phyloP scores from a whole-genome alignment of 2,797 vertebrate species.

The Distichodus sexfasciatus region DNA sequence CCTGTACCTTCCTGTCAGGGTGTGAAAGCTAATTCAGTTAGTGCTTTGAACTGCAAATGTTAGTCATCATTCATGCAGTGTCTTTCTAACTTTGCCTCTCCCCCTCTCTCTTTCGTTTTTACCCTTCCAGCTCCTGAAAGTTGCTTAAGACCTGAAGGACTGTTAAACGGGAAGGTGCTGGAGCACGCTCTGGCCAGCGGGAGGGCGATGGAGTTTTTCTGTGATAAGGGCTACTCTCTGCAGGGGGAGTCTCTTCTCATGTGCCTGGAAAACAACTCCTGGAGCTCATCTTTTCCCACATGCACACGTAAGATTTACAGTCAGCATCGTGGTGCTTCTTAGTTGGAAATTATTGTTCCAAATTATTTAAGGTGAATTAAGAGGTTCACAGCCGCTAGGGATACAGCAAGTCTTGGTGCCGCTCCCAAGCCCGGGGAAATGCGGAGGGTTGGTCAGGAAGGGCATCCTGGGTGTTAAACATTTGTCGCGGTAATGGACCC shows the following conservation, averaged over 20 bases:
- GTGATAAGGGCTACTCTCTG: constrained; percentile 83
- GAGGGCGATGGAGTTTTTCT: constrained; percentile 78
- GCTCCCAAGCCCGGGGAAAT: too few relatives aligned
- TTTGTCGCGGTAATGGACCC: too few relatives aligned
- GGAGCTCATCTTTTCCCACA: constrained; percentile 82
- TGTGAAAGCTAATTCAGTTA: constrained; percentile 29
- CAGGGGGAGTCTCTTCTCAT: constrained; percentile 77
- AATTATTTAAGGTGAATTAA: too few relatives aligned
- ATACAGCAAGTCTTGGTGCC: too few relatives aligned
- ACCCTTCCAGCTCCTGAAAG: constrained; percentile 66
- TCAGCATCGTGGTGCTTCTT: background rate
- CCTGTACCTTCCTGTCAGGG: constrained; percentile 84
- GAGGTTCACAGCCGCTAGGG: too few relatives aligned
- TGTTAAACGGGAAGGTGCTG: constrained; percentile 77
- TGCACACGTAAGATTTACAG: constrained; percentile 84
- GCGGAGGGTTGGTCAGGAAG: too few relatives aligned
- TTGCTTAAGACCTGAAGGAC: constrained; percentile 73
- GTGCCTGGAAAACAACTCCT: constrained; percentile 80
- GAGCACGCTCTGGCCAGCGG: constrained; percentile 79
- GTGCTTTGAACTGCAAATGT: too few relatives aligned
- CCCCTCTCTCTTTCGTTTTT: background rate
- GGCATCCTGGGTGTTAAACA: too few relatives aligned
- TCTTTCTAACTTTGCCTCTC: too few relatives aligned
- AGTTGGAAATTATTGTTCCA: too few relatives aligned
- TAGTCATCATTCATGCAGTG: background rate